A percentile compares a stretch with the other conserved stretches of the same genome.
Evolutionary conservation across 2,888 invertebrate species (phyloP).

Genomic region (Pyrochroa serraticornis): DNA sequence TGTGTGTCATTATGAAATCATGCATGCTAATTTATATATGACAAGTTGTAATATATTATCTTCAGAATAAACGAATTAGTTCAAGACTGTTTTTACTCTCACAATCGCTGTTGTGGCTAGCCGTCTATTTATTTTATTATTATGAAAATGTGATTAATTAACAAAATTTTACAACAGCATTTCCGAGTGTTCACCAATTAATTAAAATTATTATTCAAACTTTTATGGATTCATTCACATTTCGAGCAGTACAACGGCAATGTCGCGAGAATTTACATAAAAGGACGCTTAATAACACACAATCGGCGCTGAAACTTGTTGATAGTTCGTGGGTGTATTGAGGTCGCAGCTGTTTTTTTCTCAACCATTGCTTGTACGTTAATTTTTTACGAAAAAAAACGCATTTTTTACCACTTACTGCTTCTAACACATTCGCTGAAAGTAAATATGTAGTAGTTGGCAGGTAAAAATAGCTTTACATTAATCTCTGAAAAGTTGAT

Average conservation of each 20-base stretch:
- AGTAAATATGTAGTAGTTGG: constrained; percentile 1
- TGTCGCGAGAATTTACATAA: no score
- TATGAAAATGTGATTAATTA: neutral
- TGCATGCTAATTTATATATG: constrained; percentile 13
- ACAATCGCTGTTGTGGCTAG: constrained; percentile 1
- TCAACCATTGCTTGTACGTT: neutral
- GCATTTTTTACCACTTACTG: neutral
- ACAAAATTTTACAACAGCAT: neutral
- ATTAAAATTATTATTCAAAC: neutral
- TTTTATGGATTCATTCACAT: no score
- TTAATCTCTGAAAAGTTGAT: neutral
- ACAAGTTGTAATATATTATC: constrained; percentile 12
- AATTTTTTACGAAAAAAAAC: neutral
- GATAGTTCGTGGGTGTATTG: neutral
- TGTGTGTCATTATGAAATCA: constrained; percentile 12
- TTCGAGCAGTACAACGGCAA: no score
- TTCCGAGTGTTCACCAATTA: neutral
- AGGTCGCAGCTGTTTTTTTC: neutral
- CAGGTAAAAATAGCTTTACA: neutral
- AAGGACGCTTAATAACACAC: no score
- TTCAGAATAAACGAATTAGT: constrained; percentile 11
- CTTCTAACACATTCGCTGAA: neutral
- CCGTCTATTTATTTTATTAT: no score
- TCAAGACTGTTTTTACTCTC: neutral
- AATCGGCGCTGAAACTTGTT: no score